phyloP scores from a whole-genome alignment of 2,113 vertebrate genomes.

The Eulemur macaco region DNA sequence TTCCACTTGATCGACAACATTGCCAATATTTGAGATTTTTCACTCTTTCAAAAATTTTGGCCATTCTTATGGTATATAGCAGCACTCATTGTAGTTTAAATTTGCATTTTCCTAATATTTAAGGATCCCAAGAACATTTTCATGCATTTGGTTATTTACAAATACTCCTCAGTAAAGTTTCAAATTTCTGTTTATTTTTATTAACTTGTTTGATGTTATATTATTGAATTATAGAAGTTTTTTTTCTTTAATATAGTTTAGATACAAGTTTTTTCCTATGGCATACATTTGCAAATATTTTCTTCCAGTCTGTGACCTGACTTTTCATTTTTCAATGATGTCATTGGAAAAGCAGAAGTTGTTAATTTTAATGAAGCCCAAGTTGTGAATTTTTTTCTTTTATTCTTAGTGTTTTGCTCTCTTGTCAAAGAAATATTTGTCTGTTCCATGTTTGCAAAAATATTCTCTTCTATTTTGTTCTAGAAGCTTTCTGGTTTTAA shows the following conservation, averaged over 20 bases:
- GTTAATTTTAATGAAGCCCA: not conserved
- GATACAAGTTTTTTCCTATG: not conserved
- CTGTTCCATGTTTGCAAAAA: not conserved
- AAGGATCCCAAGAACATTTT: not conserved
- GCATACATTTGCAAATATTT: not conserved
- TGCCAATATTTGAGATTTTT: not conserved
- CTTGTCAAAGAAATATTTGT: not conserved
- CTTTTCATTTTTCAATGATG: not conserved
- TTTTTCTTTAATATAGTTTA: not conserved
- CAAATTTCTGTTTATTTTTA: not conserved
- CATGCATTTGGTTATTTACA: not conserved
- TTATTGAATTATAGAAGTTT: not conserved
- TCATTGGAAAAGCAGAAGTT: not conserved
- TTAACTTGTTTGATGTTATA: not conserved
- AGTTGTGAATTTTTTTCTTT: not conserved
- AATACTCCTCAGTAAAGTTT: not conserved
- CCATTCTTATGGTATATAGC: not conserved
- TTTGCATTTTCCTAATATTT: not conserved
- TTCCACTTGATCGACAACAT: not conserved
- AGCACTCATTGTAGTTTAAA: not conserved
- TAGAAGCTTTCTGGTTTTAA: not conserved
- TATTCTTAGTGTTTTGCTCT: not conserved
- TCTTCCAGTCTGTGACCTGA: not conserved
- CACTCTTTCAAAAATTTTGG: not conserved
- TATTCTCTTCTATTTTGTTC: not conserved